Evolutionary conservation across 2,888 invertebrate species (phyloP), one percentile per base, ranked within the genome.

Genomic region (Chesias legatella): DNA sequence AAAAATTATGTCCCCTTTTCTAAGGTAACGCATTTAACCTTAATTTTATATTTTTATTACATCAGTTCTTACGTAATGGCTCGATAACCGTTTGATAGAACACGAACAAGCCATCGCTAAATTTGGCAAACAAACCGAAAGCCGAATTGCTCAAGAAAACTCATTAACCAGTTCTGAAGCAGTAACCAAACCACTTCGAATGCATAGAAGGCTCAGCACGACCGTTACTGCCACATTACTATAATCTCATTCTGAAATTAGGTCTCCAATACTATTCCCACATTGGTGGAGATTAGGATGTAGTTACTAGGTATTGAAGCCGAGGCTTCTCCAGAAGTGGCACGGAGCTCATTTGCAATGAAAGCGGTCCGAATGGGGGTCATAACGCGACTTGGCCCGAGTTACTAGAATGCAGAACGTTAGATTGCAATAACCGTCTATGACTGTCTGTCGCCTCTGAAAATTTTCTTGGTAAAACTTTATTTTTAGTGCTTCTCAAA

Each of bases 311-410:
- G 37, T 44, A 50, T 53, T 47, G 46, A 40, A n/a, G 46, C 46
- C 50, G 53, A 46, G 56, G 54, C 37, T 58, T 50, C 53, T 56
- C 46, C 33, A 51, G 53, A 57, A 58, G 60, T 51, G 45, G 49
- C 57, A 53, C 59, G 43, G 56, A 61, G 60, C 75, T 79, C 76
- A 78, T 79, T 79, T 78, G 77, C 75, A 78, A 71, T 76, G 67
- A 74, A 65, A 63, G 60, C 63, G 66, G 63, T 65, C 43, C 65
- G 53, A 76, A 75, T 67, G 73, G 70, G 63, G 41, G 44, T 51
- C 59, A 60, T 73, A 71, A 74, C 68, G 67, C 61, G 63, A 68
- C 64, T 76, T 73, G 73, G 73, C 72, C 37, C 53, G 44, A 60
- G 58, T 60, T 54, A 58, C 58, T 55, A 56, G 33, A 50, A 34